These are phyloP conservation scores for Clusia tigrina DNA, from an alignment of 2,888 invertebrate species.

Conservation along the genomic window DNA sequence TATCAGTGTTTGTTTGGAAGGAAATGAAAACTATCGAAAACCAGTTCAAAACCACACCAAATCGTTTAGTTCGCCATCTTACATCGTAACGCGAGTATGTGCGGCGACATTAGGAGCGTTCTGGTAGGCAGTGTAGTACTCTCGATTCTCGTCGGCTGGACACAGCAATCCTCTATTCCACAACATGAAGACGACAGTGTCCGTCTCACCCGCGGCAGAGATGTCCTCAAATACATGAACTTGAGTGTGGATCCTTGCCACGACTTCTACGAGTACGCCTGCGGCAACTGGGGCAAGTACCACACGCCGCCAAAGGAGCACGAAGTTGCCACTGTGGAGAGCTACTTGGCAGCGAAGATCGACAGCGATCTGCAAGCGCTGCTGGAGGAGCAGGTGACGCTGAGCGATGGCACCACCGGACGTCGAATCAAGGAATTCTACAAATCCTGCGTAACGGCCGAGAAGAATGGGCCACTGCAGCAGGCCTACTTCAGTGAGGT, in stretches of 20 bases:
- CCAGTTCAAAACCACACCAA: conserved; percentile 3
- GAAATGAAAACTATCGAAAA: not conserved
- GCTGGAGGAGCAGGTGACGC: conserved; percentile 43
- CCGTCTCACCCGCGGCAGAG: conserved; percentile 43
- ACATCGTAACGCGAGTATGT: conserved; percentile 31
- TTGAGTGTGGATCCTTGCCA: conserved; percentile 50
- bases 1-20: not conserved
- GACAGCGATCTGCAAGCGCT: conserved; percentile 45
- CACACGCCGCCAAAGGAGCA: conserved; percentile 16
- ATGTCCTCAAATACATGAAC: conserved; percentile 51
- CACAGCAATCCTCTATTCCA: not conserved
- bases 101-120: not conserved
- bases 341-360: conserved; percentile 37
- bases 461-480: conserved; percentile 43
- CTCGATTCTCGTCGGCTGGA: not conserved
- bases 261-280: conserved; percentile 60
- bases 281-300: conserved; percentile 52
- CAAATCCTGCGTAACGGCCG: conserved; percentile 49
- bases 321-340: conserved; percentile 28
- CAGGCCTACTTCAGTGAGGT: conserved; percentile 51
- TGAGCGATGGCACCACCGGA: conserved; percentile 45
- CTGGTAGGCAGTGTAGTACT: not conserved
- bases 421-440: conserved; percentile 58
- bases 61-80: conserved; percentile 26
- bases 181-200: conserved; percentile 45